These are phyloP conservation scores for Tetrao urogallus DNA, from an alignment of 2,113 vertebrate genomes.

Conservation along the genomic window DNA sequence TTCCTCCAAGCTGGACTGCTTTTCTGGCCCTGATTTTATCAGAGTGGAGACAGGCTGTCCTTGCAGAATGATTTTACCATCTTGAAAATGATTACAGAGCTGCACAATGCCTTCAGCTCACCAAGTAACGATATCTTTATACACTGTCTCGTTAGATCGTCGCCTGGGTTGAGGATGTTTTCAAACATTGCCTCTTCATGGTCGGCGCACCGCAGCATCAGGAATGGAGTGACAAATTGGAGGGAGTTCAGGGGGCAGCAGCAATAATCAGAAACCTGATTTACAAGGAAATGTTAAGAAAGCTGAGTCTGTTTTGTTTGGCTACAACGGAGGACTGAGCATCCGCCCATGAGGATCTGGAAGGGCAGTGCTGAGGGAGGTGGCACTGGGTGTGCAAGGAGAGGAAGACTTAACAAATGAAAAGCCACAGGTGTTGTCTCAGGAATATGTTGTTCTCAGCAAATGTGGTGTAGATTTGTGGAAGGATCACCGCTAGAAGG, in stretches of 20 bases:
- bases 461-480: background rate
- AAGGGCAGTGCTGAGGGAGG: background rate
- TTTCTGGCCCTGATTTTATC: slow-evolving; percentile 70
- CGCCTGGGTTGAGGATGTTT: slow-evolving; percentile 42
- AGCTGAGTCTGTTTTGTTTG: slow-evolving; percentile 12
- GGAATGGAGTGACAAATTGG: slow-evolving; percentile 34
- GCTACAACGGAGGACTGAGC: background rate
- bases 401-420: background rate
- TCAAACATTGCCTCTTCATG: slow-evolving; percentile 54
- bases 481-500: background rate
- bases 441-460: background rate
- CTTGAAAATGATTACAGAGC: slow-evolving; percentile 64
- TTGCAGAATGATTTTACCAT: slow-evolving; percentile 70
- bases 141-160: slow-evolving; percentile 48
- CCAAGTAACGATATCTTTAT: slow-evolving; percentile 50
- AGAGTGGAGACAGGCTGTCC: slow-evolving; percentile 71
- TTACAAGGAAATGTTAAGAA: slow-evolving; percentile 53
- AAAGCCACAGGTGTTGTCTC: background rate
- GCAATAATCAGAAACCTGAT: slow-evolving; percentile 68
- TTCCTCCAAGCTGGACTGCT: slow-evolving; percentile 58
- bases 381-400: background rate
- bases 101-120: slow-evolving; percentile 57
- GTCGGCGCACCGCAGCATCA: background rate
- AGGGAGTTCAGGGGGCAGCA: slow-evolving; percentile 56
- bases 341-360: background rate